Conservation (phyloP, 2,888 invertebrate species). For the Tetranychus piercei region DNA sequence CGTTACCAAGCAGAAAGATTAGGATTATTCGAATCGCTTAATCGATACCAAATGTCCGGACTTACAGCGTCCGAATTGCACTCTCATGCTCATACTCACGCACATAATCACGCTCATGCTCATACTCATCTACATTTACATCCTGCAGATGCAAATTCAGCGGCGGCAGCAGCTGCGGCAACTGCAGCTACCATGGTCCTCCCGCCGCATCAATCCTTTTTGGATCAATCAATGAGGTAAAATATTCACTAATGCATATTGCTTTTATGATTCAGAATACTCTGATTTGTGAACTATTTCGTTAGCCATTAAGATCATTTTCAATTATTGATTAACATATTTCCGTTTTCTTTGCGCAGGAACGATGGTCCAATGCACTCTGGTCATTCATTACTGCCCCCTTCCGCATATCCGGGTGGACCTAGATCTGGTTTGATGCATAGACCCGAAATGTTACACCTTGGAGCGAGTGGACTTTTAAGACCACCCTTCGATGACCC, state of each 20-base stretch:
- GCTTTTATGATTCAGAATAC: too few relatives aligned
- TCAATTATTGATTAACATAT: neutral
- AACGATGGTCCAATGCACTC: slow-evolving; percentile 15
- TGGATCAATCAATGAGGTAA: slow-evolving; percentile 18
- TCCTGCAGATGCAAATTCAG: slow-evolving; percentile 21
- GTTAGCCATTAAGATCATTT: slow-evolving; percentile 1
- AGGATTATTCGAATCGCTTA: slow-evolving; percentile 57
- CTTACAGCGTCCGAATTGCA: slow-evolving; percentile 37
- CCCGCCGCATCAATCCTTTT: slow-evolving; percentile 13
- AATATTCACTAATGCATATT: slow-evolving; percentile 12
- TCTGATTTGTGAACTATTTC: too few relatives aligned
- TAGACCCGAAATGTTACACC: slow-evolving; percentile 23
- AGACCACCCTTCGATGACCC: slow-evolving; percentile 26
- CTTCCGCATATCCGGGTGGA: slow-evolving; percentile 20
- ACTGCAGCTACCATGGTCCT: slow-evolving; percentile 23
- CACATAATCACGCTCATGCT: slow-evolving; percentile 26
- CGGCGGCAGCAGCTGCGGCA: slow-evolving; percentile 24
- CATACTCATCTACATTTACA: slow-evolving; percentile 27
- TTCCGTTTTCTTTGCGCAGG: slow-evolving; percentile 2
- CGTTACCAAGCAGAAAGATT: slow-evolving; percentile 41
- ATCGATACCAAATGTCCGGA: slow-evolving; percentile 77
- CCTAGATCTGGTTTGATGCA: slow-evolving; percentile 21
- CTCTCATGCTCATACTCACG: slow-evolving; percentile 27
- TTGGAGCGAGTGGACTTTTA: slow-evolving; percentile 20
- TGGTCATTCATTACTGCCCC: slow-evolving; percentile 20